Conservation (phyloP, 2,888 invertebrate genomes). For the Bellardia bayeri region DNA sequence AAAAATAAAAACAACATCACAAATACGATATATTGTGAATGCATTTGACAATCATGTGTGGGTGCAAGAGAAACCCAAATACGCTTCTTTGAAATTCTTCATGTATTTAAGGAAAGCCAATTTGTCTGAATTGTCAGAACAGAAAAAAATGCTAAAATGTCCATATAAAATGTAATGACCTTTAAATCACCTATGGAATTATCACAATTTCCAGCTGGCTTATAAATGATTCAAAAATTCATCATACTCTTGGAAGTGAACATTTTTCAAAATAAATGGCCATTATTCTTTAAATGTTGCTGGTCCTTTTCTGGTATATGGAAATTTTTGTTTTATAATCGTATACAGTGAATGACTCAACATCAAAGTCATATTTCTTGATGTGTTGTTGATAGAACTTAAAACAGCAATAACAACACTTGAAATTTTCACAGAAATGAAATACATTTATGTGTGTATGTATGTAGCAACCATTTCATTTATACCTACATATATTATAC, state of each 20-base stretch:
- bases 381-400: slow-evolving; percentile 55
- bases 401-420: slow-evolving; percentile 39
- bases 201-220: too few relatives aligned
- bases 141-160: too few relatives aligned
- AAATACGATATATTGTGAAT: too few relatives aligned
- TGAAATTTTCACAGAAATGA: slow-evolving; percentile 47
- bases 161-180: too few relatives aligned
- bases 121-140: not conserved
- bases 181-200: too few relatives aligned
- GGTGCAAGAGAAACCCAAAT: too few relatives aligned
- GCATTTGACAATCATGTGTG: too few relatives aligned
- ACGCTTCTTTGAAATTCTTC: too few relatives aligned
- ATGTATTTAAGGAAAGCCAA: not conserved
- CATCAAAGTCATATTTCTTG: slow-evolving; percentile 56
- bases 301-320: too few relatives aligned
- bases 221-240: not conserved
- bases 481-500: too few relatives aligned
- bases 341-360: not conserved
- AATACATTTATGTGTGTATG: not conserved
- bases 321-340: not conserved
- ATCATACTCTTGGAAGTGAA: not conserved
- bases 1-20: too few relatives aligned
- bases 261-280: not conserved
- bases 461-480: too few relatives aligned
- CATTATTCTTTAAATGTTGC: not conserved